Conservation (phyloP, 1,140 invertebrate genomes). For the Rhynchophorus ferrugineus region DNA sequence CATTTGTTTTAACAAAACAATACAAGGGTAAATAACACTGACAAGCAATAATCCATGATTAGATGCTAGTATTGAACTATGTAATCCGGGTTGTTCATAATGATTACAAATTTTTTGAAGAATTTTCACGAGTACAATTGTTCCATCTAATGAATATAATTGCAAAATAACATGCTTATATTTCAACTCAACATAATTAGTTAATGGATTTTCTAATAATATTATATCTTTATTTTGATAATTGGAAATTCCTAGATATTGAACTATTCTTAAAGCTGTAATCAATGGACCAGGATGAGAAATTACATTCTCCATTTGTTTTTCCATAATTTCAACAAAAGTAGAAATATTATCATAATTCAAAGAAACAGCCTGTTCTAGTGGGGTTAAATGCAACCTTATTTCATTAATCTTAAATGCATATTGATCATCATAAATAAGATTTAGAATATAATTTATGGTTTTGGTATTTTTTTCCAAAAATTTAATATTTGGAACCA, state of each 20-base stretch:
- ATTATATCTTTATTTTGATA: slow-evolving; percentile 44
- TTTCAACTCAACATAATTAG: slow-evolving; percentile 73
- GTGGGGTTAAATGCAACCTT: slow-evolving; percentile 65
- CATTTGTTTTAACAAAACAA: slow-evolving; percentile 71
- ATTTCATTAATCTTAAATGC: slow-evolving; percentile 63
- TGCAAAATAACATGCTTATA: slow-evolving; percentile 85
- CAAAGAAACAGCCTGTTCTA: slow-evolving; percentile 59
- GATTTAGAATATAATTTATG: slow-evolving; percentile 54
- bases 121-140: slow-evolving; percentile 65
- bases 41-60: slow-evolving; percentile 68
- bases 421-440: slow-evolving; percentile 52
- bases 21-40: slow-evolving; percentile 65
- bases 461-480: slow-evolving; percentile 59
- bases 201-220: slow-evolving; percentile 49
- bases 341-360: slow-evolving; percentile 69
- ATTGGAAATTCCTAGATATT: slow-evolving; percentile 58
- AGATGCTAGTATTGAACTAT: slow-evolving; percentile 67
- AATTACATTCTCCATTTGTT: slow-evolving; percentile 64
- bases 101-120: slow-evolving; percentile 71
- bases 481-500: slow-evolving; percentile 65
- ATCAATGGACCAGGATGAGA: slow-evolving; percentile 67
- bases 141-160: slow-evolving; percentile 76
- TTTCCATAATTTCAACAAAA: slow-evolving; percentile 61
- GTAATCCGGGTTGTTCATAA: slow-evolving; percentile 80
- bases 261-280: slow-evolving; percentile 61